Base-by-base conservation (phyloP, 2,888 invertebrate species). In the Heteromyza rotundicornis region DNA sequence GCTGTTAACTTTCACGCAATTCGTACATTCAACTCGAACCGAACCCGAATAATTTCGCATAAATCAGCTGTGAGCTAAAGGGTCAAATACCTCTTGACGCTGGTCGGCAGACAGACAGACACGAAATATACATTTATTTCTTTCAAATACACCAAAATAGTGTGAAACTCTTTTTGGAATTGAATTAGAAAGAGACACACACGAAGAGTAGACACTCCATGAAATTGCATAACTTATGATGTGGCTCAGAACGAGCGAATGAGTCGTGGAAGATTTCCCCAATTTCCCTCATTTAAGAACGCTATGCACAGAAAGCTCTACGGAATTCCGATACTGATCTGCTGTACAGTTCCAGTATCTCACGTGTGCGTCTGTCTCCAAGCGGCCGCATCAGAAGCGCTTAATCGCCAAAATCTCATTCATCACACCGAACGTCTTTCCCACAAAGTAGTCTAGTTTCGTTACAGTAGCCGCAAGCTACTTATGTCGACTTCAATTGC, bases 31-130 rank as follows among this genome's bases (percentile, higher is more conserved):
- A 76, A 76, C 76, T 66, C 60, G n/a, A 64, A 63, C 69, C 70
- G 70, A 70, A 70, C 69, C 68, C 66, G 68, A 70, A 75, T 72
- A 73, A 75, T 71, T 75, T 71, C 76, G 70, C 70, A 75, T 72
- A 71, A 75, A 76, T 76, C 77, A 77, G 77, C 76, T 77, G 76
- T 73, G 74, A 67, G 69, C 69, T 68, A 76, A 76, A 76, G 74
- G 74, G 74, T 74, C 74, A 74, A 74, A 76, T 74, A 74, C 74
- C 74, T 74, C 63, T 63, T 54, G 71, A 71, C 71, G 67, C n/a
- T n/a, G n/a, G n/a, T n/a, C n/a, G n/a, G n/a, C n/a, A n/a, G n/a
- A n/a, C n/a, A n/a, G n/a, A n/a, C n/a, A n/a, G n/a, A n/a, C n/a
- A n/a, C n/a, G n/a, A n/a, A n/a, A n/a, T n/a, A n/a, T n/a, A n/a